Base-by-base conservation (phyloP, 2,888 invertebrate genomes). In the Caenorhabditis japonica region DNA sequence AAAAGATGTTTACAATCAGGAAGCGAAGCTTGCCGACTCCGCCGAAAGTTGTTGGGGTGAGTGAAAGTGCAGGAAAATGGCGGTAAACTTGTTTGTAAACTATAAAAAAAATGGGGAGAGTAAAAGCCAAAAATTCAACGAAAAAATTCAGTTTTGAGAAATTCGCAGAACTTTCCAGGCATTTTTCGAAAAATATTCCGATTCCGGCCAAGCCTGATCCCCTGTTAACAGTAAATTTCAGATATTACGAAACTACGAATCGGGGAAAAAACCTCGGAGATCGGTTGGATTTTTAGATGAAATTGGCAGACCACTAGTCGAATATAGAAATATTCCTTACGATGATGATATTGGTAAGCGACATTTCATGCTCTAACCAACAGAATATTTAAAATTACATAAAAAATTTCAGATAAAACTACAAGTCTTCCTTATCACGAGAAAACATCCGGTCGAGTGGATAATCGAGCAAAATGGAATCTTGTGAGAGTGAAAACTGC, bases 271-370 rank as follows among this genome's bases (percentile, higher is more conserved):
- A 15, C 8, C 38, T 5, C 36, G 51, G 0, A 27, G 38, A 34
- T 39, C 38, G 21, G 64, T 72, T 8, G 47, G 36, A 12, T 72
- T 72, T 25, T 19, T 30, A 1, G 72, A 72, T 30, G 30, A 39
- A 5, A 46, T 64, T 34, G 72, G 72, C 47, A 64, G 59, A 23
- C 70, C 61, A 23, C 55, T 70, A 2, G 70, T 55, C 17, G 61
- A 61, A 8, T 70, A 51, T 19, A 15, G 52, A 25, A 10, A 47
- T 34, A 13, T 59, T 12, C 49, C 56, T 0, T 12, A 36, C 30
- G 10, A 4, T 17, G 23, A 34, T 27, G 41, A 12, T 19, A 12
- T 33, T 7, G 21, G 15, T 33, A 41, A 44, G 23, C n/a, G n/a
- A n/a, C n/a, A n/a, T n/a, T n/a, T n/a, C n/a, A n/a, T n/a, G n/a